Base-by-base conservation (phyloP, 2,797 vertebrate species). In the Ceryle rudis region DNA sequence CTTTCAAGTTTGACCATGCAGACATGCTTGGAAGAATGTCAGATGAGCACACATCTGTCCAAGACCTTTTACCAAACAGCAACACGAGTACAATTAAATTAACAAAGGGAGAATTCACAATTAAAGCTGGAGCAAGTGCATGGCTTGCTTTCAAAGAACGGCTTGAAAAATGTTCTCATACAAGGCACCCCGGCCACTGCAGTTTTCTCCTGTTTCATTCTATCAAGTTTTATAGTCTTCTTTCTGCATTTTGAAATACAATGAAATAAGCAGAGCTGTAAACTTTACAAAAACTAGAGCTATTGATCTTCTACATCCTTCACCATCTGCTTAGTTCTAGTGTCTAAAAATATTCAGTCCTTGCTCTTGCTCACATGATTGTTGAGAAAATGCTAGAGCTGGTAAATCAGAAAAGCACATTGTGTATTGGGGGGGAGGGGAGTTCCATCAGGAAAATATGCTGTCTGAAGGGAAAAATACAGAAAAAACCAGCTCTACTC, bases 341-440 rank as follows among this genome's bases (percentile, higher is more conserved):
- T 90, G 69, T 74, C 93, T 95, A 96, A 94, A 95, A 95, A 97
- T 86, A 86, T 77, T 78, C 82, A 69, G 78, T 84, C 72, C 89
- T 87, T 95, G 95, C 94, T 79, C 69, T 85, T 70, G 60, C 90
- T 95, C 89, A 95, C 96, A 97, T 97, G 96, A 90, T 87, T 74
- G 90, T 93, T 95, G 95, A 95, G 96, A 97, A 97, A 95, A 95
- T 95, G 97, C 79, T 86, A 42, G 89, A 90, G 81, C 79, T 97
- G 90, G 90, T 96, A 97, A 93, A 89, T 77, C 73, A 72, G 83
- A 91, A 82, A 58, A 95, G 96, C 95, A 97, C 96, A 84, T 77
- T 81, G 90, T 94, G 91, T 91, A 28, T 62, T 71, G 41, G 84
- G 86, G 86, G 39, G 70, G 89, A 87, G 81, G 86, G 82, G 82